These are phyloP conservation scores for Poecilia wingei DNA, from an alignment of 2,797 vertebrate species.

Conservation along the genomic window DNA sequence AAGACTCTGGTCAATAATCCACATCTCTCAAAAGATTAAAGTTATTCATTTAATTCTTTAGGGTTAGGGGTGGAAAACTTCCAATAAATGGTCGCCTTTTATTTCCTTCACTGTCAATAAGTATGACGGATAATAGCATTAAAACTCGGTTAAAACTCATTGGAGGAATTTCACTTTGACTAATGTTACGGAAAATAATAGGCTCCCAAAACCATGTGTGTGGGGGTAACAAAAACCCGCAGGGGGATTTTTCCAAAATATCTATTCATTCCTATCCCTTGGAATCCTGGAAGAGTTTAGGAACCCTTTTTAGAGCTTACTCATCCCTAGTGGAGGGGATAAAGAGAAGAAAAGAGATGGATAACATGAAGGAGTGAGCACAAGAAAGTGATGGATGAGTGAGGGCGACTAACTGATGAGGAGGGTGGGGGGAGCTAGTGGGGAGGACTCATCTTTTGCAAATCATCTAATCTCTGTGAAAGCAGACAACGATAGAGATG, in stretches of 20 bases:
- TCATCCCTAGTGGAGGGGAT: conserved; percentile 58
- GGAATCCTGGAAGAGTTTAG: conserved; percentile 66
- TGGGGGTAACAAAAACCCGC: conserved; percentile 43
- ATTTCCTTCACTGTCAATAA: conserved; percentile 21
- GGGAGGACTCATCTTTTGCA: conserved; percentile 62
- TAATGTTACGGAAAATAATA: conserved; percentile 41
- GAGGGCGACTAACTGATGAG: conserved; percentile 32
- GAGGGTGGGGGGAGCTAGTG: conserved; percentile 6
- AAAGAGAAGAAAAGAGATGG: conserved; percentile 53
- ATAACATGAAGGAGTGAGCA: conserved; percentile 53
- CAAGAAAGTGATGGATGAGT: conserved; percentile 52
- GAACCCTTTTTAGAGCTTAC: conserved; percentile 65
- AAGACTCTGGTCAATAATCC: background rate
- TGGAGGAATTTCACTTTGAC: conserved; percentile 5
- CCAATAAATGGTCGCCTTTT: background rate
- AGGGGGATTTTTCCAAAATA: conserved; percentile 43
- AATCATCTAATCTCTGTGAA: conserved; percentile 75
- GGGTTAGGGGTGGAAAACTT: background rate
- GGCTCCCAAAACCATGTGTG: conserved; percentile 34
- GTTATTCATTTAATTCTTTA: background rate
- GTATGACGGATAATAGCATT: conserved; percentile 19
- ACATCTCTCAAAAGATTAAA: conserved; percentile 4
- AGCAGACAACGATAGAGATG: conserved; percentile 67
- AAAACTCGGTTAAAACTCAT: conserved; percentile 39
- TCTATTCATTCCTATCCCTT: conserved; percentile 41